phyloP scores from a whole-genome alignment of 2,888 invertebrate species.

The Caenorhabditis sp. region DNA sequence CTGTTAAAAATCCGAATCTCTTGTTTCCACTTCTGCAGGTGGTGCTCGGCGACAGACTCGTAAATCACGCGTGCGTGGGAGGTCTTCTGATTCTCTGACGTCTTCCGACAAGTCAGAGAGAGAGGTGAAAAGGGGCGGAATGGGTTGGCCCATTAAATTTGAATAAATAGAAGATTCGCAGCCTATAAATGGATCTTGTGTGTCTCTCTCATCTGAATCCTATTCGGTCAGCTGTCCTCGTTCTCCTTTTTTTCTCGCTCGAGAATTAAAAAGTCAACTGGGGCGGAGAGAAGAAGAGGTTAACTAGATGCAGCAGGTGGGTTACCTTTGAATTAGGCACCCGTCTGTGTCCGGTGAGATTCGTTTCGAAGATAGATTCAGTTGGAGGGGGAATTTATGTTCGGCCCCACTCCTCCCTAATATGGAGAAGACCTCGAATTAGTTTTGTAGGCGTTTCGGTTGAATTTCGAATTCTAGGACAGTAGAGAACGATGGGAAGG shows the following conservation, averaged over 20 bases:
- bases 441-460: neutral
- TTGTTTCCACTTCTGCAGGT: constrained; percentile 10
- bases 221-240: constrained; percentile 48
- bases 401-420: constrained; percentile 51
- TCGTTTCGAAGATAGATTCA: constrained; percentile 45
- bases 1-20: constrained; percentile 11
- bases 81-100: constrained; percentile 38
- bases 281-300: constrained; percentile 33
- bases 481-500: neutral
- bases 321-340: constrained; percentile 22
- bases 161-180: constrained; percentile 53
- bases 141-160: constrained; percentile 58
- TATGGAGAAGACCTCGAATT: constrained; percentile 63
- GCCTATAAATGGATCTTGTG: constrained; percentile 39
- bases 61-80: constrained; percentile 64
- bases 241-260: neutral
- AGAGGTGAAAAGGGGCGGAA: constrained; percentile 18
- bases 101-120: neutral
- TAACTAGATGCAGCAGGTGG: constrained; percentile 58
- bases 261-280: constrained; percentile 13
- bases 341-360: constrained; percentile 11
- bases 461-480: constrained; percentile 2
- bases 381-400: constrained; percentile 37
- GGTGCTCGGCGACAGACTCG: constrained; percentile 46
- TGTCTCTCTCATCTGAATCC: constrained; percentile 15